These are phyloP conservation scores for Octonoba sinensis DNA, from an alignment of 2,888 invertebrate genomes.

Conservation along the genomic window DNA sequence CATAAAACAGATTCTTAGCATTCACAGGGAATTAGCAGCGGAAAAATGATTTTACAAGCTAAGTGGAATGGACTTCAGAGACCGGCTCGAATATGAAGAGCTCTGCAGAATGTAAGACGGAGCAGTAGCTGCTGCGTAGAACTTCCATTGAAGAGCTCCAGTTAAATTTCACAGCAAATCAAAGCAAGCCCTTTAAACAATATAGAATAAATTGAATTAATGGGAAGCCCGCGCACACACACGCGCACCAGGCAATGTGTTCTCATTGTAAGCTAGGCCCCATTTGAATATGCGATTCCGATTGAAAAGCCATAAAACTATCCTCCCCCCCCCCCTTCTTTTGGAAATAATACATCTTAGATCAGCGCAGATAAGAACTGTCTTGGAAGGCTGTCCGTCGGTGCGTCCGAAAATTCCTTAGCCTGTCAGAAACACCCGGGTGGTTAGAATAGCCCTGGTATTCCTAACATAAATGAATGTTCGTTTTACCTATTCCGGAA, in stretches of 20 bases:
- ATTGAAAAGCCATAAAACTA: conserved; percentile 61
- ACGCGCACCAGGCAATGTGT: conserved; percentile 3
- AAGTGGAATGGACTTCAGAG: neutral
- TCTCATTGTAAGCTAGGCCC: conserved; percentile 19
- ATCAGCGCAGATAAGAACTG: conserved; percentile 57
- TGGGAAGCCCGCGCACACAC: conserved; percentile 10
- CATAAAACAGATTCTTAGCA: no score
- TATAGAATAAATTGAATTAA: conserved; percentile 53
- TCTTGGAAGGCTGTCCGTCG: conserved; percentile 54
- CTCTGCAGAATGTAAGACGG: conserved; percentile 24
- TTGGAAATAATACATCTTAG: conserved; percentile 41
- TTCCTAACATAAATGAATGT: conserved; percentile 55
- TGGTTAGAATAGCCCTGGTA: conserved; percentile 33
- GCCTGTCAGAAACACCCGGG: conserved; percentile 52
- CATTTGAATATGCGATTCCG: conserved; percentile 57
- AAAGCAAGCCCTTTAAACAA: conserved; percentile 38
- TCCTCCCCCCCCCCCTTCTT: neutral
- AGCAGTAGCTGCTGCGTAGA: neutral
- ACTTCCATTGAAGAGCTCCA: neutral
- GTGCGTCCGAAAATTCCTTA: conserved; percentile 36
- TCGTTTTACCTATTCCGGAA: conserved; percentile 39
- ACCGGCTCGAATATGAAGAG: conserved; percentile 10
- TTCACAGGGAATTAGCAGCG: no score
- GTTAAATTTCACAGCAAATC: conserved; percentile 51
- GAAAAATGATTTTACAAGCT: no score